These are phyloP conservation scores for Elgaria multicarinata DNA, from an alignment of 2,113 vertebrate species.

Conservation along the genomic window DNA sequence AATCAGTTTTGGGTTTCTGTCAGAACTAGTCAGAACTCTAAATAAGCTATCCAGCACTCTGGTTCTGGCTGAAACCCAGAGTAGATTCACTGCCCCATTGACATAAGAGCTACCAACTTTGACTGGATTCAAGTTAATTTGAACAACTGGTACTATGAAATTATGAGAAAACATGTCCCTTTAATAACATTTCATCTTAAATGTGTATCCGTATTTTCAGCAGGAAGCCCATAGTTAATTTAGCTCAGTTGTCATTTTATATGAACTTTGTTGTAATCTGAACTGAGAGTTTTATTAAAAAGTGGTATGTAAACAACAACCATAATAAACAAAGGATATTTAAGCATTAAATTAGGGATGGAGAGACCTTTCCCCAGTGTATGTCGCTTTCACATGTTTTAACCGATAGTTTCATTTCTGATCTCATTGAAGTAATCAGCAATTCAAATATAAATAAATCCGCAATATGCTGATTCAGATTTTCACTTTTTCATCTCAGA, in stretches of 20 bases:
- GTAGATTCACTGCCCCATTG: too few species aligned
- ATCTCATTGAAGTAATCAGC: neutral
- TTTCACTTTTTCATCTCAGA: neutral
- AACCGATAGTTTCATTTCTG: neutral
- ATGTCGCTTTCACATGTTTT: neutral
- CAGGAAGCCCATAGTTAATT: neutral
- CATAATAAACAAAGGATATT: neutral
- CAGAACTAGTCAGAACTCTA: too few species aligned
- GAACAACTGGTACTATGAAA: too few species aligned
- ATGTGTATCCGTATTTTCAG: neutral
- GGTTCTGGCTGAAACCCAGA: too few species aligned
- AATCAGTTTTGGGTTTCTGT: too few species aligned
- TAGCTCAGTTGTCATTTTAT: neutral
- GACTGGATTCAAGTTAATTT: neutral
- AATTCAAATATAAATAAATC: neutral
- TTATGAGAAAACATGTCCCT: neutral
- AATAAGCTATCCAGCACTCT: too few species aligned
- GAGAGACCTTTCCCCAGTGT: neutral
- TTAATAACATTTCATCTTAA: neutral
- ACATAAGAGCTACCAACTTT: neutral
- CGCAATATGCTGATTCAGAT: too few species aligned
- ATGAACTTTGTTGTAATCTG: neutral
- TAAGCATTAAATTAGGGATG: neutral
- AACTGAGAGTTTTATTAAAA: neutral
- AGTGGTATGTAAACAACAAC: neutral